Percentiles rank a stretch among this genome's conserved stretches.
Conservation (phyloP, 2,113 vertebrate species). For the Castor canadensis region DNA sequence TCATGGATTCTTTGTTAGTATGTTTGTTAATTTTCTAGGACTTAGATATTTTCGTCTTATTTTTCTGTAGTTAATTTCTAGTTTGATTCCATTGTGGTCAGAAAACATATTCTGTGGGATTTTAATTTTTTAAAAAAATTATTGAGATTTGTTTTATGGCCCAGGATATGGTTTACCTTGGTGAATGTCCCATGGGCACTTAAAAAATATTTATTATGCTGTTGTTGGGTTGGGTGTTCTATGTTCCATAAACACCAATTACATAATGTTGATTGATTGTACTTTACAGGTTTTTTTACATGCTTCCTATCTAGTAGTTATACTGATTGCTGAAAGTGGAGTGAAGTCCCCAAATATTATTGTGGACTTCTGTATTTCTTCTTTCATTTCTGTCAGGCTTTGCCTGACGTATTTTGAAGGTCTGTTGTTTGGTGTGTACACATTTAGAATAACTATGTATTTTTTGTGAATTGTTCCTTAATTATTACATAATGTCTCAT, state of each 20-base stretch:
- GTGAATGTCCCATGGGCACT: neutral
- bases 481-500: neutral
- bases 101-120: neutral
- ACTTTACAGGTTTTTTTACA: neutral
- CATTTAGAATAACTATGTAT: neutral
- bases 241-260: neutral
- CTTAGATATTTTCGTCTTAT: neutral
- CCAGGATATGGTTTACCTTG: neutral
- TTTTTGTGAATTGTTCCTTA: neutral
- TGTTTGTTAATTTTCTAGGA: neutral
- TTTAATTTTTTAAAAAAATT: neutral
- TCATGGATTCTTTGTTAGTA: neutral
- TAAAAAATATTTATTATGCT: neutral
- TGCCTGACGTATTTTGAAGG: neutral
- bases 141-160: neutral
- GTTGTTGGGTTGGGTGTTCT: neutral
- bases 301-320: neutral
- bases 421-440: neutral
- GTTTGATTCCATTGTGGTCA: neutral
- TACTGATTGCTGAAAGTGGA: neutral
- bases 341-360: neutral
- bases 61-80: neutral
- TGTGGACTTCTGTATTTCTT: neutral
- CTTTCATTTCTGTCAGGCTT: neutral
- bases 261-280: neutral